A percentile compares a stretch with the other conserved stretches of the same genome.
Evolutionary conservation across 2,797 vertebrate species (phyloP).

Genomic region (Eulemur albifrons): DNA sequence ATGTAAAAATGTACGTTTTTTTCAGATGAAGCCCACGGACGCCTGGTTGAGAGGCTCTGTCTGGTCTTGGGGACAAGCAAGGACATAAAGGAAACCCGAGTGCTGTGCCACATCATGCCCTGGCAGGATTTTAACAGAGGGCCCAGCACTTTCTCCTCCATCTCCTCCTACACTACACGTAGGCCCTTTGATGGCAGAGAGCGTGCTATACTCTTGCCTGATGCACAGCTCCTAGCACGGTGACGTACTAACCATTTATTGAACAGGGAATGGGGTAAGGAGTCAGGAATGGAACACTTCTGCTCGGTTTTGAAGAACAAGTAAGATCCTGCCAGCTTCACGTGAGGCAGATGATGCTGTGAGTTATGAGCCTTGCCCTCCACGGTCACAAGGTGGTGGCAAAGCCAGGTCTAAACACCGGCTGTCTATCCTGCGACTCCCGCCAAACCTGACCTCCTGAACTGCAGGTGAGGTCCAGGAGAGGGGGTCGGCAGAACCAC

Average conservation of each 20-base stretch:
- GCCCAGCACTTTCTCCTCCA: neutral
- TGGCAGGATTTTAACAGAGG: neutral
- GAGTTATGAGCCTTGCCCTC: neutral
- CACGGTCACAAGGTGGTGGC: neutral
- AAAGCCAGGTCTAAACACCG: slow-evolving; percentile 13
- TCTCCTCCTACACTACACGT: neutral
- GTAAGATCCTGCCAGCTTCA: neutral
- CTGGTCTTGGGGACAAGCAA: neutral
- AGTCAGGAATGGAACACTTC: neutral
- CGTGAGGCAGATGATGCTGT: neutral
- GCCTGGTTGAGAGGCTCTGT: neutral
- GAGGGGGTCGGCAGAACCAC: neutral
- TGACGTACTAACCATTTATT: neutral
- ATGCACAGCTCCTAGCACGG: neutral
- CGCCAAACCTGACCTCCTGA: neutral
- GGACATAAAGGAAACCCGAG: neutral
- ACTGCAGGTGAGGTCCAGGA: neutral
- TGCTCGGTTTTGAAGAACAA: neutral
- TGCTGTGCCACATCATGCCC: neutral
- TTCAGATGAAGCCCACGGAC: neutral
- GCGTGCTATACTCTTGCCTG: neutral
- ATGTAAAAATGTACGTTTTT: neutral
- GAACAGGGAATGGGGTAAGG: neutral
- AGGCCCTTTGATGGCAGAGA: neutral
- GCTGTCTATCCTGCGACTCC: neutral